Base-by-base conservation (phyloP, 2,113 vertebrate species). In the Casuarius casuarius region DNA sequence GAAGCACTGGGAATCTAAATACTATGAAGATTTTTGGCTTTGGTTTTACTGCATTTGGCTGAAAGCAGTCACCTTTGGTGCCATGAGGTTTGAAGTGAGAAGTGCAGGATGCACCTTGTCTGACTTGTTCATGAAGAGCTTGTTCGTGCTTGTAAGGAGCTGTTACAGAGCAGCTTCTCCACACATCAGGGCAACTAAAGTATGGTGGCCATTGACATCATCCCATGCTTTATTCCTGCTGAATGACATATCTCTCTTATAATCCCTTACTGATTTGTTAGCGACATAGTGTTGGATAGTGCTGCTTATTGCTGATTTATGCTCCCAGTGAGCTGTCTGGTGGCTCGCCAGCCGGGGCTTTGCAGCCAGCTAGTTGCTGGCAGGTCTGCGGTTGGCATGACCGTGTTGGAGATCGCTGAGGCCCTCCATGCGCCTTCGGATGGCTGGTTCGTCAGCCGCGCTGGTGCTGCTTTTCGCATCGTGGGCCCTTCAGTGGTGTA, bases 1-100 rank as follows among this genome's bases (percentile, higher is more conserved):
- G 21, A 56, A 15, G 40, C 54, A 56, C 12, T 82, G 65, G 44
- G 65, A 70, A 48, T n/a, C 51, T 77, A 38, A 10, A 3, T 11
- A 2, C 0, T 0, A 42, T 63, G 2, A 4, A 25, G 22, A 18
- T 15, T 61, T 76, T 90, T n/a, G 19, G 33, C 38, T 62, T 67
- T 62, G 58, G 23, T 54, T 73, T 42, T 46, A 20, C 5, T n/a
- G 29, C 12, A 2, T 38, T 40, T 8, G 54, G 33, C 40, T 54
- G 54, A 25, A 28, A 77, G 72, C 1, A 11, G 13, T 28, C 68
- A 44, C 18, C 66, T 44, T 8, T 12, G 18, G 28, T 71, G 49
- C 67, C 56, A 13, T 9, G 52, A 62, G 54, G 33, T 5, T 40
- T 54, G 5, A 18, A 38, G 35, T 23, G 2, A 67, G 51, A 10